Percentiles rank a stretch among this genome's conserved stretches.
Conservation (phyloP, 2,888 invertebrate species). For the Scaptomyza reducta region DNA sequence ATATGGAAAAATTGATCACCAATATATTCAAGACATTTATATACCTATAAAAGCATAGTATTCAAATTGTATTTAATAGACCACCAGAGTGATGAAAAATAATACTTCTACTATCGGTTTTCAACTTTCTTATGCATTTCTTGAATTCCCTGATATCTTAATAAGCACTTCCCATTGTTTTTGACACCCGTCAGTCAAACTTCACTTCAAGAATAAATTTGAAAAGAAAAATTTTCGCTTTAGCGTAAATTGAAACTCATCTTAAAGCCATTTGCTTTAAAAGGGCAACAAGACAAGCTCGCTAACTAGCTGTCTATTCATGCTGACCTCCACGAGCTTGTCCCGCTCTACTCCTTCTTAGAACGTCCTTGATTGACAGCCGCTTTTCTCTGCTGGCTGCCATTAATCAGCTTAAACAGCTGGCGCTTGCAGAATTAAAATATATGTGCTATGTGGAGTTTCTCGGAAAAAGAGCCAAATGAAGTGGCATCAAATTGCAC, state of each 20-base stretch:
- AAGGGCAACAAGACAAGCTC: conserved; percentile 50
- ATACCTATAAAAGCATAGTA: too few species aligned
- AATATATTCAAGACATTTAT: background rate
- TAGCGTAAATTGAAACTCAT: conserved; percentile 35
- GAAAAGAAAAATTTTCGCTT: conserved; percentile 4
- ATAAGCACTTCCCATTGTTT: conserved; percentile 8
- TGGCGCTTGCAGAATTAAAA: conserved; percentile 70
- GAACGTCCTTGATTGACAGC: conserved; percentile 62
- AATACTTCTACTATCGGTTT: background rate
- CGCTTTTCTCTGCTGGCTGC: conserved; percentile 57
- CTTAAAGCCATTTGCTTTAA: conserved; percentile 62
- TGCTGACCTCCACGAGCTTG: conserved; percentile 2
- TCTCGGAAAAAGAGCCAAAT: conserved; percentile 37
- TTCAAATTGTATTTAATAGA: too few species aligned
- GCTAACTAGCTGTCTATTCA: conserved; percentile 63
- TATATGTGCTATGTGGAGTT: conserved; percentile 31
- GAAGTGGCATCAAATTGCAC: conserved; percentile 52
- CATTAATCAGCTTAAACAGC: conserved; percentile 71
- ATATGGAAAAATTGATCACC: background rate
- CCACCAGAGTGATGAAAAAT: too few species aligned
- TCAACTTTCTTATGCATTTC: background rate
- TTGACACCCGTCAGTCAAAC: conserved; percentile 20
- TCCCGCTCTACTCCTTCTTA: conserved; percentile 19
- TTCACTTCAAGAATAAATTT: conserved; percentile 6
- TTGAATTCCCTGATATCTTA: background rate